Percentiles rank a stretch among this genome's conserved stretches.
Evolutionary conservation across 2,797 vertebrate species (phyloP).

Genomic region (Cyprinella venusta): DNA sequence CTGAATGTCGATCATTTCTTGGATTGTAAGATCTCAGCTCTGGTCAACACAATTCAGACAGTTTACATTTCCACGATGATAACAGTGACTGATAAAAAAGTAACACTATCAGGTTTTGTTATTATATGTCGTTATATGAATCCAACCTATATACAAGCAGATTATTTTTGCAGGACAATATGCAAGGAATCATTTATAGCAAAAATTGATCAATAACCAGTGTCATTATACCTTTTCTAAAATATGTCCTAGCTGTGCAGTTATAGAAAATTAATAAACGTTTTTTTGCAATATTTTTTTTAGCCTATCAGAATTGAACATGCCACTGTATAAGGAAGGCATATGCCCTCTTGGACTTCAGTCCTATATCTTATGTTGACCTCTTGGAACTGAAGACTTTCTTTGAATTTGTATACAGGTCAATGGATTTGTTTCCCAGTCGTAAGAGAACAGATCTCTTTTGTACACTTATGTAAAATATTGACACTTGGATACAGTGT

Average conservation of each 20-base stretch:
- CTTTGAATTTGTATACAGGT: neutral
- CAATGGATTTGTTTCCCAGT: neutral
- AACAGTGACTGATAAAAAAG: neutral
- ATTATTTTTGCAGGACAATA: neutral
- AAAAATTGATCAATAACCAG: neutral
- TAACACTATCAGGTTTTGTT: conserved; percentile 6
- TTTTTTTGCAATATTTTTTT: neutral
- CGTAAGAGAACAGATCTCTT: neutral
- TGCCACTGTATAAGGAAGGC: neutral
- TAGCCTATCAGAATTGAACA: neutral
- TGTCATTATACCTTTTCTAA: neutral
- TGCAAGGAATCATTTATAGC: neutral
- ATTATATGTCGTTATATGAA: neutral
- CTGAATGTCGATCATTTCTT: neutral
- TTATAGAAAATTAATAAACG: neutral
- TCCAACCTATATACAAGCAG: neutral
- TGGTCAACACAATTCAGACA: neutral
- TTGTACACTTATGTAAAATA: conserved; percentile 21
- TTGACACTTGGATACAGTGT: conserved; percentile 5
- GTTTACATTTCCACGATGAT: conserved; percentile 1
- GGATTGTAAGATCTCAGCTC: neutral
- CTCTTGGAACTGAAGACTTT: neutral
- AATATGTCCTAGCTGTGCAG: neutral
- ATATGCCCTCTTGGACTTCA: neutral
- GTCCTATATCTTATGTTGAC: neutral